Evolutionary conservation across 1,140 invertebrate species (phyloP).

Genomic region (Nasonia giraulti): DNA sequence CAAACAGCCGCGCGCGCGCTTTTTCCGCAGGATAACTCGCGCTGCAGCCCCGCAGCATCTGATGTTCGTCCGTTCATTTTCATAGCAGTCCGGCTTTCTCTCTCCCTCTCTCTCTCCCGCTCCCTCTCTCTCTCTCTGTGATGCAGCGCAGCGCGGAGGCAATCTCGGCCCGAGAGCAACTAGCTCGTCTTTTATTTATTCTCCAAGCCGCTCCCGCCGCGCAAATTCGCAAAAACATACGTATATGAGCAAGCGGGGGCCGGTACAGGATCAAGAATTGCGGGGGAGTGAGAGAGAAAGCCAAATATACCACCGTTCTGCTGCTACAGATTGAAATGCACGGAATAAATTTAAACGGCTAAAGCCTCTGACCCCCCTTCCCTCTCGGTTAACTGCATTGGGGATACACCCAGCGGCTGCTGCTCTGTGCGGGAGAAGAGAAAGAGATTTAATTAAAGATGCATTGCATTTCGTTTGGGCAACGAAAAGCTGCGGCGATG

Average conservation of each 20-base stretch:
- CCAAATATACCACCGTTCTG: conserved; percentile 25
- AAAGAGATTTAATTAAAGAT: conserved; percentile 68
- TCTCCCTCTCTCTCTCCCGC: neutral
- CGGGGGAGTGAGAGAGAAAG: conserved; percentile 38
- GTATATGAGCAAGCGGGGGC: neutral
- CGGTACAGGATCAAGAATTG: neutral
- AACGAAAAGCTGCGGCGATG: neutral
- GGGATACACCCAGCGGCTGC: neutral
- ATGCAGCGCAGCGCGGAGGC: too few relatives aligned
- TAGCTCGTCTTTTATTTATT: conserved; percentile 31
- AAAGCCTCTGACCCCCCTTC: conserved; percentile 25
- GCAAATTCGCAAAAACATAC: neutral
- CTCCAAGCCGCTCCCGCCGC: neutral
- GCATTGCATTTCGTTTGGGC: conserved; percentile 60
- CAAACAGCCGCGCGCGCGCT: neutral
- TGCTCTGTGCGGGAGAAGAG: conserved; percentile 32
- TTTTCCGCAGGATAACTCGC: conserved; percentile 2
- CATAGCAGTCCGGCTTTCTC: neutral
- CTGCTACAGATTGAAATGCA: conserved; percentile 54
- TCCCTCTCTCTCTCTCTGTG: neutral
- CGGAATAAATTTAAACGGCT: conserved; percentile 61
- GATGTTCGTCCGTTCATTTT: neutral
- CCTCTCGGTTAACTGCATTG: conserved; percentile 49
- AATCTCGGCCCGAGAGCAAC: neutral
- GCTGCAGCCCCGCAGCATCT: neutral